Base-by-base conservation (phyloP, 1,140 invertebrate species). In the Elymnias hypermnestra region DNA sequence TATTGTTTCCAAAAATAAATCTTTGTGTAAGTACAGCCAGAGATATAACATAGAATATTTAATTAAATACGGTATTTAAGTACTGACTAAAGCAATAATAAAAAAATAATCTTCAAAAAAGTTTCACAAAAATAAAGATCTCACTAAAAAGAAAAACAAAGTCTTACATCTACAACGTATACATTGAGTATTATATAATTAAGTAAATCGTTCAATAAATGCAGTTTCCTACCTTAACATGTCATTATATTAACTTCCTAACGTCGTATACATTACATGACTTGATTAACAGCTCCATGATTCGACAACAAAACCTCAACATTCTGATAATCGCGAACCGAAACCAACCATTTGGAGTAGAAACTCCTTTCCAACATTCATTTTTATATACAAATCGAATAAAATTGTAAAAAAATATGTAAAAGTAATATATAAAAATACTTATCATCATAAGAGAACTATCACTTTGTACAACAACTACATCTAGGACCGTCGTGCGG, bases 371-470 rank as follows among this genome's bases (percentile, higher is more conserved):
- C 47, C 71, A 76, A 78, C 73, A 74, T 74, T 57, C 70, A 64
- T 59, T 69, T 33, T 57, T 78, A 77, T 81, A 59, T 77, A 79
- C 67, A 74, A 62, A 66, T 53, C 63, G 72, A 78, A 76, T 78
- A 83, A 73, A 78, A 71, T 76, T 59, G 72, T 82, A 82, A 84
- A 82, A 83, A 82, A 72, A 83, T 83, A 77, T 76, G 66, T 78
- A 78, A 83, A 78, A 81, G 64, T 70, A 84, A 84, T 77, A 67
- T 84, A 84, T 79, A 84, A 84, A 84, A 84, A 84, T 84, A 83
- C 75, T 76, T 74, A 81, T 51, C 73, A 78, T 78, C 81, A 78
- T 82, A 82, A 81, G 75, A 83, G 63, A 77, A 76, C 77, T 84
- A 84, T 84, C 81, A 84, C 81, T 81, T 84, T 84, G 72, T 84